A percentile compares a stretch with the other conserved stretches of the same genome.
These are phyloP conservation scores for Temnothorax longispinosus DNA, from an alignment of 1,140 invertebrate species.

Conservation along the genomic window DNA sequence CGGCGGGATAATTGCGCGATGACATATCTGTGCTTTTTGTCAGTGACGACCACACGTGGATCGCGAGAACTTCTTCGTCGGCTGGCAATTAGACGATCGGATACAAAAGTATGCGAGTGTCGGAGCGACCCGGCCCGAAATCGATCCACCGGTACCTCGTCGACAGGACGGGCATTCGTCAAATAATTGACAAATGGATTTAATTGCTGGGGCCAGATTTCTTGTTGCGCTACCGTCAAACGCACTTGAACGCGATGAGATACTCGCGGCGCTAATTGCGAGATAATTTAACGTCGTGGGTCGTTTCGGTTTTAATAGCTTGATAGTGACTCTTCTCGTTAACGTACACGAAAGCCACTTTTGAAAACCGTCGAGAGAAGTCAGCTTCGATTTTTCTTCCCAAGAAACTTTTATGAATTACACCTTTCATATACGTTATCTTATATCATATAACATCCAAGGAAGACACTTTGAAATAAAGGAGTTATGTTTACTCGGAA, in stretches of 20 bases:
- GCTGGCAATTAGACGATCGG: slow-evolving; percentile 70
- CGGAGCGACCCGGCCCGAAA: slow-evolving; percentile 64
- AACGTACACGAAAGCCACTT: background rate
- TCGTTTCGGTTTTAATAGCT: background rate
- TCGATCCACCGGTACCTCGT: slow-evolving; percentile 46
- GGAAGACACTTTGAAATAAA: background rate
- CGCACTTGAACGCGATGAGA: slow-evolving; percentile 39
- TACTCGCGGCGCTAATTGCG: slow-evolving; percentile 65
- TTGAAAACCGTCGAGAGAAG: background rate
- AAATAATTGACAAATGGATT: slow-evolving; percentile 80
- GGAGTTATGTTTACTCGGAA: background rate
- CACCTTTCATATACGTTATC: too few species aligned
- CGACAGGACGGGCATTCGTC: slow-evolving; percentile 71
- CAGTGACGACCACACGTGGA: slow-evolving; percentile 56
- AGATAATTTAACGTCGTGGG: slow-evolving; percentile 63
- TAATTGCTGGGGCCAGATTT: slow-evolving; percentile 75
- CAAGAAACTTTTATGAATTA: too few species aligned
- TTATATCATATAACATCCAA: background rate
- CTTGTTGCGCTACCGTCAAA: slow-evolving; percentile 35
- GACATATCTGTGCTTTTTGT: slow-evolving; percentile 69
- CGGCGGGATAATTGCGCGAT: slow-evolving; percentile 63
- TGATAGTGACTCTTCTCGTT: background rate
- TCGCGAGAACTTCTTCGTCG: slow-evolving; percentile 19
- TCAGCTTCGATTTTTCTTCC: background rate
- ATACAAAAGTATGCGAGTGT: slow-evolving; percentile 74